Percentiles rank a stretch among this genome's conserved stretches.
Evolutionary conservation across 2,797 vertebrate species (phyloP).

Genomic region (Chromobotia macracanthus): DNA sequence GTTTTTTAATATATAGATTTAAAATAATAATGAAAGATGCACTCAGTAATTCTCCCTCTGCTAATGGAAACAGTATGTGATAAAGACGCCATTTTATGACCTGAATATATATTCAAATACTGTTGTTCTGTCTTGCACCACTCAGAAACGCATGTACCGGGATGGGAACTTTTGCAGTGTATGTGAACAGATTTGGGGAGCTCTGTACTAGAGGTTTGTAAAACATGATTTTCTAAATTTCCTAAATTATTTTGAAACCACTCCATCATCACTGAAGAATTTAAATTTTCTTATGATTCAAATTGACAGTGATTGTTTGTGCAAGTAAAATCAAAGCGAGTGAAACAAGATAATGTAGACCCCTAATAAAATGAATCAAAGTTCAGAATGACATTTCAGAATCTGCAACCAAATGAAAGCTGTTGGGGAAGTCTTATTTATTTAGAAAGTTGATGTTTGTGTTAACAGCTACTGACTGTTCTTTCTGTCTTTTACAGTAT

Average conservation of each 20-base stretch:
- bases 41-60: too few relatives aligned
- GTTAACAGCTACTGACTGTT: too few relatives aligned
- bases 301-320: slow-evolving; percentile 75
- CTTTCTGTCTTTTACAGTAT: neutral
- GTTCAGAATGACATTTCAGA: slow-evolving; percentile 78
- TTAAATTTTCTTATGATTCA: slow-evolving; percentile 9
- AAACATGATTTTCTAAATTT: neutral
- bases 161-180: too few relatives aligned
- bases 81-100: too few relatives aligned
- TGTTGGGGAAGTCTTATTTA: neutral
- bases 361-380: slow-evolving; percentile 75
- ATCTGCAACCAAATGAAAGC: slow-evolving; percentile 69
- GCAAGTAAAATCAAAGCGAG: slow-evolving; percentile 77
- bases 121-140: too few relatives aligned
- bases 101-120: too few relatives aligned
- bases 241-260: too few relatives aligned
- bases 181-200: neutral
- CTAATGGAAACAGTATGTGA: too few relatives aligned
- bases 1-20: too few relatives aligned
- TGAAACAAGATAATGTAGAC: slow-evolving; percentile 64
- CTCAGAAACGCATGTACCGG: too few relatives aligned
- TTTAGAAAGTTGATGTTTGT: neutral
- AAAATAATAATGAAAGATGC: too few relatives aligned
- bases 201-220: neutral
- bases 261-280: slow-evolving; percentile 22